These are phyloP conservation scores for Callopanchax toddi DNA, from an alignment of 2,113 vertebrate species.

Conservation along the genomic window DNA sequence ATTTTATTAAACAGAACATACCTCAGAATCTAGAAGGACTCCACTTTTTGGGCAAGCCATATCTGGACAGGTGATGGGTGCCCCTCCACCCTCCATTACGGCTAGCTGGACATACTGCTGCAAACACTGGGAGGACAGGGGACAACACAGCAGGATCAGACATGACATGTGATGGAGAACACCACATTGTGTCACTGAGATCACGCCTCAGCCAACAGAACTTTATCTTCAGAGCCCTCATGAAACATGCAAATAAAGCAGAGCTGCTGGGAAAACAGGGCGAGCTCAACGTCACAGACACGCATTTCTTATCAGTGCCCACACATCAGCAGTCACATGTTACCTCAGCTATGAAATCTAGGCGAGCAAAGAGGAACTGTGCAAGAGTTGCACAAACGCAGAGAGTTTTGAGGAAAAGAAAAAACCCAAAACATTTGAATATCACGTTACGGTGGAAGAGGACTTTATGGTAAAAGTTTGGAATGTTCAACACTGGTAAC, in stretches of 20 bases:
- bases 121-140: slow-evolving; percentile 95
- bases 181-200: neutral
- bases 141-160: slow-evolving; percentile 42
- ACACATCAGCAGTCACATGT: slow-evolving; percentile 26
- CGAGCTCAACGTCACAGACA: slow-evolving; percentile 7
- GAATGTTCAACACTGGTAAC: too few species aligned
- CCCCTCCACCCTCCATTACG: slow-evolving; percentile 90
- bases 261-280: slow-evolving; percentile 11
- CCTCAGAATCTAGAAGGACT: slow-evolving; percentile 89
- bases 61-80: too few species aligned
- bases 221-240: too few species aligned
- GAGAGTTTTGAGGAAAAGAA: slow-evolving; percentile 46
- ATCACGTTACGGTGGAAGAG: slow-evolving; percentile 16
- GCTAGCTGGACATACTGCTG: slow-evolving; percentile 89
- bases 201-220: neutral
- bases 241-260: neutral
- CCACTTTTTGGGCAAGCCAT: too few species aligned
- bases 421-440: slow-evolving; percentile 16
- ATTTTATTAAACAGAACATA: too few species aligned
- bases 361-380: slow-evolving; percentile 15
- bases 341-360: slow-evolving; percentile 17
- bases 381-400: slow-evolving; percentile 35
- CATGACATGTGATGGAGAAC: neutral
- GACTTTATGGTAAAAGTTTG: neutral
- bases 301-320: neutral